These are phyloP conservation scores for Alauda arvensis DNA, from an alignment of 2,797 vertebrate species.

Conservation along the genomic window DNA sequence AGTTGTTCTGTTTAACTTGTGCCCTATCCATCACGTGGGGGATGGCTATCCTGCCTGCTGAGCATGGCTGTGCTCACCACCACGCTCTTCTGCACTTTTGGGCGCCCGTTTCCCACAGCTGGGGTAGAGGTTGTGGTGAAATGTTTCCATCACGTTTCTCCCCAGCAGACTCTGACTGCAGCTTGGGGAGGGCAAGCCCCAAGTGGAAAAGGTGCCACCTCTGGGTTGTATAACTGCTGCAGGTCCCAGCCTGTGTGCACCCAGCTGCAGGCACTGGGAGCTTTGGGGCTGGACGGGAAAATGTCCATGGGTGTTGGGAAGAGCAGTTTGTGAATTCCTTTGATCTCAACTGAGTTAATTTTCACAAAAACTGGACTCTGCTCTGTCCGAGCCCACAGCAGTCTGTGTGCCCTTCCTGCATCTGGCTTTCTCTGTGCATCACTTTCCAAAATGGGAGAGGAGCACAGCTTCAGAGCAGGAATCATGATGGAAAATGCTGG, in stretches of 20 bases:
- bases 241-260: neutral
- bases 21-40: accelerated
- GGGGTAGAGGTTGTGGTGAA: neutral
- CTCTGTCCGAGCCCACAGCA: accelerated
- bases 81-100: neutral
- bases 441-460: neutral
- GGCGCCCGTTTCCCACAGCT: neutral
- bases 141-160: accelerated
- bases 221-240: neutral
- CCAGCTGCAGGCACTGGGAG: neutral
- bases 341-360: neutral
- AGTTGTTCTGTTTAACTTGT: neutral
- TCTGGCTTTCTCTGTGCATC: neutral
- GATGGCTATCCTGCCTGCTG: neutral
- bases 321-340: neutral
- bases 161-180: neutral
- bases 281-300: neutral
- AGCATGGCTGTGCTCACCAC: neutral
- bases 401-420: neutral
- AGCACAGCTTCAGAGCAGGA: neutral
- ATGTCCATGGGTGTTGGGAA: neutral
- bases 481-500: neutral
- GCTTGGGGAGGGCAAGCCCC: neutral
- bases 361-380: neutral
- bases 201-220: neutral